A percentile compares a stretch with the other conserved stretches of the same genome.
Conservation (phyloP, 2,888 invertebrate genomes). For the Crossocerus cetratus region DNA sequence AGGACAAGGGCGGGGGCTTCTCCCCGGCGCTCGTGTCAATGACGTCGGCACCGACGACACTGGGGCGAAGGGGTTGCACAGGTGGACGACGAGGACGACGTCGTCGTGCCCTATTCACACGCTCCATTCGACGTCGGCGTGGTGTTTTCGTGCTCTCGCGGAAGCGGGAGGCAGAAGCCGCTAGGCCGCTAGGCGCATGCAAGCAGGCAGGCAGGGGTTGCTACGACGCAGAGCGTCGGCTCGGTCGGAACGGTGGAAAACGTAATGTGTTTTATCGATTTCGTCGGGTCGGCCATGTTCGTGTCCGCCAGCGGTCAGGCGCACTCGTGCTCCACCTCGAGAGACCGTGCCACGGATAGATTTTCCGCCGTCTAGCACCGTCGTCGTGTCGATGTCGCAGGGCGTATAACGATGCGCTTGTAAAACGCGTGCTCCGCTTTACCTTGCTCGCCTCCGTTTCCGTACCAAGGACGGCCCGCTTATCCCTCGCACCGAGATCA, state of each 20-base stretch:
- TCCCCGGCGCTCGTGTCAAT: no score
- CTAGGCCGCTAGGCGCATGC: no score
- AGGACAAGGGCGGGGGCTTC: no score
- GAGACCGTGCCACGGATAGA: slow-evolving; percentile 66
- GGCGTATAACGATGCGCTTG: slow-evolving; percentile 54
- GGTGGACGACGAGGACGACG: no score
- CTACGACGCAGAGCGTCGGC: slow-evolving; percentile 55
- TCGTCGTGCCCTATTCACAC: no score
- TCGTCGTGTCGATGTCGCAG: slow-evolving; percentile 58
- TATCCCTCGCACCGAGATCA: slow-evolving; percentile 12
- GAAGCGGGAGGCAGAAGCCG: slow-evolving; percentile 36
- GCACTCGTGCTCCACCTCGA: slow-evolving; percentile 64
- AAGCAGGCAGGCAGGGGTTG: slow-evolving; percentile 34
- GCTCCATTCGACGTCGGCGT: slow-evolving; percentile 7
- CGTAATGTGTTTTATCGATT: slow-evolving; percentile 74
- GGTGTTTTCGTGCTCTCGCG: slow-evolving; percentile 18
- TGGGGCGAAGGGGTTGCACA: no score
- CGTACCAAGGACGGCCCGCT: slow-evolving; percentile 1
- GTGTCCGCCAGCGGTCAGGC: slow-evolving; percentile 65
- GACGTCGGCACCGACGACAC: no score
- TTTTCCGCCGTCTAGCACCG: slow-evolving; percentile 64
- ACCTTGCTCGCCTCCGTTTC: slow-evolving; percentile 15
- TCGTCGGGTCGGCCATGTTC: slow-evolving; percentile 66
- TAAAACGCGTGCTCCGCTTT: slow-evolving; percentile 38
- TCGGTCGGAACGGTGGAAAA: slow-evolving; percentile 67